These are phyloP conservation scores for Lepilemur ruficaudatus DNA, from an alignment of 2,797 vertebrate species.

Conservation along the genomic window DNA sequence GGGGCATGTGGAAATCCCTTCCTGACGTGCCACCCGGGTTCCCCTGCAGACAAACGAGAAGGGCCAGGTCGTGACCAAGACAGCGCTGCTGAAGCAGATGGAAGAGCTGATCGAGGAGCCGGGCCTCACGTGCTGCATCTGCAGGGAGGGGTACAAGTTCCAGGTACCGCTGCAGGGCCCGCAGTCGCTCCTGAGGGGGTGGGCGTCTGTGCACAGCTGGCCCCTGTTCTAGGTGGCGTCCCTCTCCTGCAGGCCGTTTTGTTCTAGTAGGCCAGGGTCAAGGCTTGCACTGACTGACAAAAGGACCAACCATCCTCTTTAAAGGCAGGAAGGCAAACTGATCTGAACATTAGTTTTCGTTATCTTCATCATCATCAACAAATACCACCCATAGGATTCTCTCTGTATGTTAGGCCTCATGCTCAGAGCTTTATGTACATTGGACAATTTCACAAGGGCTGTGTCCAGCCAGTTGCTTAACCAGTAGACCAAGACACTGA, in stretches of 20 bases:
- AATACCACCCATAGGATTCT: neutral
- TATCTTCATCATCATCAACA: fast-evolving
- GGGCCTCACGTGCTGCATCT: constrained; percentile 98
- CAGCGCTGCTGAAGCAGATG: constrained; percentile 97
- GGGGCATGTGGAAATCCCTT: neutral
- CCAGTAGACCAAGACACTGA: neutral
- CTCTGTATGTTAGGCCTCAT: neutral
- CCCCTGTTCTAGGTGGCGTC: neutral
- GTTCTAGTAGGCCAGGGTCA: neutral
- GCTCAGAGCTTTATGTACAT: neutral
- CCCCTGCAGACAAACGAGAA: constrained; percentile 96
- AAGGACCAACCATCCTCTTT: neutral
- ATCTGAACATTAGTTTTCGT: too few species aligned
- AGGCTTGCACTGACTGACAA: neutral
- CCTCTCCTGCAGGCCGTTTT: neutral
- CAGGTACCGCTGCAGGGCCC: constrained; percentile 86
- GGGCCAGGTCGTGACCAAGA: constrained; percentile 99
- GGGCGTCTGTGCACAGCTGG: neutral
- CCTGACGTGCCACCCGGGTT: neutral
- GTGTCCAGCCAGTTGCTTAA: neutral
- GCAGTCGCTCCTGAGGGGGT: fast-evolving
- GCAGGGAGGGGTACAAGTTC: constrained; percentile 98
- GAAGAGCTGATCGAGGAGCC: constrained; percentile 99
- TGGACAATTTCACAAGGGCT: neutral
- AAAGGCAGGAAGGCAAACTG: neutral